Conservation (phyloP, 2,113 vertebrate genomes). For the Aphyosemion australe region DNA sequence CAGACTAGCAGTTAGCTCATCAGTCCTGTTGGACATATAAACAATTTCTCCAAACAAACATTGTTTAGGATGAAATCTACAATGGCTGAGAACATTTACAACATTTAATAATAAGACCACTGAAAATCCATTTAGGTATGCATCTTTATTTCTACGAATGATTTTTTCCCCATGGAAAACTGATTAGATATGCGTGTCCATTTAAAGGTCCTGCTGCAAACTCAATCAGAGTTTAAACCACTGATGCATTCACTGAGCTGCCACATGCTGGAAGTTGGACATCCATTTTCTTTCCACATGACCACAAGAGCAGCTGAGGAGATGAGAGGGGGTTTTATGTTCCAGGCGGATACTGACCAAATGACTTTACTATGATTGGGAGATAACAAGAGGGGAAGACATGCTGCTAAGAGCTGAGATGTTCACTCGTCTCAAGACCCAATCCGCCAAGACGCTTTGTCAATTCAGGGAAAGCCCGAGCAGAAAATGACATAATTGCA, state of each 20-base stretch:
- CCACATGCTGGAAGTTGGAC: neutral
- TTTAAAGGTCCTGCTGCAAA: slow-evolving; percentile 23
- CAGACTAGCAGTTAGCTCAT: too few relatives aligned
- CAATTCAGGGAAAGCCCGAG: slow-evolving; percentile 57
- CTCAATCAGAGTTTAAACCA: slow-evolving; percentile 1
- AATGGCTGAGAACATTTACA: too few relatives aligned
- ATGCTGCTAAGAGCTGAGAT: slow-evolving; percentile 24
- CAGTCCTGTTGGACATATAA: too few relatives aligned
- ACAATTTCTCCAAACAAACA: too few relatives aligned
- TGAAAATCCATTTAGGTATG: too few relatives aligned
- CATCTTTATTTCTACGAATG: too few relatives aligned
- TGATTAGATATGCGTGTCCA: too few relatives aligned
- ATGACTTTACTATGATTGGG: slow-evolving; percentile 15
- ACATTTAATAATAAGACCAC: too few relatives aligned
- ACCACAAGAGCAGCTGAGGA: neutral
- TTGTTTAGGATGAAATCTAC: too few relatives aligned
- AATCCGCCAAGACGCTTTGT: slow-evolving; percentile 54
- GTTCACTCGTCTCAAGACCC: slow-evolving; percentile 32
- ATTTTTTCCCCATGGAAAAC: too few relatives aligned
- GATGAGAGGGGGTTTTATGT: neutral
- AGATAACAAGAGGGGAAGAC: slow-evolving; percentile 28
- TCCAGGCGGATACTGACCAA: neutral
- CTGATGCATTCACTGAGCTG: slow-evolving; percentile 1
- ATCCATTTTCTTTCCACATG: neutral
- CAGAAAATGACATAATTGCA: slow-evolving; percentile 68